Evolutionary conservation across 2,888 invertebrate species (phyloP), one percentile per base, ranked within the genome.

Genomic region (Scrobipalpa atriplicella): DNA sequence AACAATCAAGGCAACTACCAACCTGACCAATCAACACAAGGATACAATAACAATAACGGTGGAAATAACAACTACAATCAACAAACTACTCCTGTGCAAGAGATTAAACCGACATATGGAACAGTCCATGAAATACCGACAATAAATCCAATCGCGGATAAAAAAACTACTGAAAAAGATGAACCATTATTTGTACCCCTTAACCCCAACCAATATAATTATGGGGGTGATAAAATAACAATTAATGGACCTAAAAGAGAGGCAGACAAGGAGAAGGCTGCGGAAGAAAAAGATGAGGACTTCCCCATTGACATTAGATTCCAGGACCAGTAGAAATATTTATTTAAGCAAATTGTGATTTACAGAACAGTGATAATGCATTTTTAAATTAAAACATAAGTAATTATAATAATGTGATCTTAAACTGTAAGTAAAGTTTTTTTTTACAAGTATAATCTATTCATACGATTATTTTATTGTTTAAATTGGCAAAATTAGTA

Each of bases 181-280:
- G 71, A 67, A 21, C 89, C 91, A 8, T 72, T 85, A 3, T 84
- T 85, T 67, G 78, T 92, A 19, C 88, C 90, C 19, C 80, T 92
- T 1, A 78, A 79, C 41, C 82, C 86, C 3, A 83, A 85, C 62
- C 79, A 84, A 60, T 84, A 83, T 63, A 69, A 75, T 0, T 86
- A 87, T 67, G 80, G 77, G 2, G 84, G 81, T 54, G 84, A 84
- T 64, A 84, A 83, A 72, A 81, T 80, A 43, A 80, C 83, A 62
- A 77, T 81, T 21, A 83, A 78, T 65, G 83, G 81, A 16, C 91
- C 90, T 2, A 90, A 91, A 76, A 77, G 87, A 68, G 87, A 90
- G 60, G 81, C 83, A 0, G 77, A 74, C 66, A 77, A 76, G 29
- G 80, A 81, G 60, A 72, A 78, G 5, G 73, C 67, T 8, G 78